phyloP scores from a whole-genome alignment of 2,113 vertebrate genomes.

The Sturnira hondurensis region DNA sequence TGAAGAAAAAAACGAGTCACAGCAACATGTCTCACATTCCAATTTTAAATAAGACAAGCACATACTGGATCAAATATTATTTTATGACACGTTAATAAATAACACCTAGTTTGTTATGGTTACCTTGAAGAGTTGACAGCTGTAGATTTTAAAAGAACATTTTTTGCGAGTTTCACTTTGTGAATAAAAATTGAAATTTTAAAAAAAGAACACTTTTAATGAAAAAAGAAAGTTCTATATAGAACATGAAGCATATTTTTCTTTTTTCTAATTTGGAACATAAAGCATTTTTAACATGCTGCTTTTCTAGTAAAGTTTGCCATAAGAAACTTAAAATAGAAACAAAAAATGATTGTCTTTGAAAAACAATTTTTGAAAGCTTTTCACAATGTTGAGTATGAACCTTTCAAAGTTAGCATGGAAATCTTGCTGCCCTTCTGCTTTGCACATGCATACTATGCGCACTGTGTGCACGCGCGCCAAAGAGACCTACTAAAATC shows the following conservation, averaged over 20 bases:
- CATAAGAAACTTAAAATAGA: slow-evolving; percentile 76
- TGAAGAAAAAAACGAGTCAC: slow-evolving; percentile 86
- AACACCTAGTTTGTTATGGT: slow-evolving; percentile 90
- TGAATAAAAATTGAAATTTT: slow-evolving; percentile 77
- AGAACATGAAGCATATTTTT: slow-evolving; percentile 70
- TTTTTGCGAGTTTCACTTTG: slow-evolving; percentile 78
- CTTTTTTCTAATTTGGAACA: slow-evolving; percentile 59
- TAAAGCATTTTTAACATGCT: slow-evolving; percentile 78
- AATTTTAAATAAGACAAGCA: slow-evolving; percentile 95
- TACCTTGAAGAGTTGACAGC: slow-evolving; percentile 82
- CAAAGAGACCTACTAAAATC: neutral
- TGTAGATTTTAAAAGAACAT: slow-evolving; percentile 79
- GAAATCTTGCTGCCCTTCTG: slow-evolving; percentile 49
- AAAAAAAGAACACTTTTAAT: slow-evolving; percentile 78
- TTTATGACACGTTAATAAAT: slow-evolving; percentile 88
- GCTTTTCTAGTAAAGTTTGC: slow-evolving; percentile 76
- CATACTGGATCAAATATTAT: slow-evolving; percentile 89
- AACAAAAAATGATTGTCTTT: slow-evolving; percentile 83
- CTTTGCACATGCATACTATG: neutral
- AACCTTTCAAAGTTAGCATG: slow-evolving; percentile 58
- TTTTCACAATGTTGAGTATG: slow-evolving; percentile 60
- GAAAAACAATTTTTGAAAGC: slow-evolving; percentile 75
- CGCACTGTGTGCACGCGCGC: neutral
- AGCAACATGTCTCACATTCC: slow-evolving; percentile 89
- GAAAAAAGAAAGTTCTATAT: slow-evolving; percentile 65